These are phyloP conservation scores for Stomatorhinus ivindoensis DNA, from an alignment of 2,113 vertebrate genomes.

Conservation along the genomic window DNA sequence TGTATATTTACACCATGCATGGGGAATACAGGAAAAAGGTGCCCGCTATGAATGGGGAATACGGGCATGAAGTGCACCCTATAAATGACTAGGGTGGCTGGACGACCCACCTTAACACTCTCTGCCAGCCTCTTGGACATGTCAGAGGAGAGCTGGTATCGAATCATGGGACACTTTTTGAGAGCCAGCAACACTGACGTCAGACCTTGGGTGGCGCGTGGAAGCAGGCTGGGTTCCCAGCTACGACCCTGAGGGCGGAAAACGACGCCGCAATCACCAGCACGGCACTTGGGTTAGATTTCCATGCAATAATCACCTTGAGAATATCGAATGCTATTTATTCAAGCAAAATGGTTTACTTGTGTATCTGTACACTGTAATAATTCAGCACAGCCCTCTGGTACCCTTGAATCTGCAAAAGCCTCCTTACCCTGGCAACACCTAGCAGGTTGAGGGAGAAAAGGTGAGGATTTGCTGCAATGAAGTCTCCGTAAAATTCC, in stretches of 20 bases:
- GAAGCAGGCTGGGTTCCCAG: constrained; percentile 76
- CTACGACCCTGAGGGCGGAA: constrained; percentile 64
- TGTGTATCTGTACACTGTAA: background rate
- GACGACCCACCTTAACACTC: constrained; percentile 74
- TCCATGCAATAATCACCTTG: background rate
- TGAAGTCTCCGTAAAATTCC: constrained; percentile 97
- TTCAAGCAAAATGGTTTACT: background rate
- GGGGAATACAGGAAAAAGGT: background rate
- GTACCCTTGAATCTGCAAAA: background rate
- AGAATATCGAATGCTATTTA: background rate
- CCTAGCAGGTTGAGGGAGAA: constrained; percentile 89
- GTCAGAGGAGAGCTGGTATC: constrained; percentile 90
- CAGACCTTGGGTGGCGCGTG: constrained; percentile 81
- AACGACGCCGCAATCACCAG: background rate
- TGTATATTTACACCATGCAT: background rate
- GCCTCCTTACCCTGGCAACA: constrained; percentile 72
- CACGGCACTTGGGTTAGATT: background rate
- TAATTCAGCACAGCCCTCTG: background rate
- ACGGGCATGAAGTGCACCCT: background rate
- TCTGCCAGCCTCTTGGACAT: constrained; percentile 80
- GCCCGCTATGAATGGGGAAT: background rate
- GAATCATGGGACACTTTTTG: constrained; percentile 97
- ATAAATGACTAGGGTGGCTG: background rate
- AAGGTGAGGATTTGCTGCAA: constrained; percentile 92
- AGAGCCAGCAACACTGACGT: constrained; percentile 83